phyloP scores from a whole-genome alignment of 2,888 invertebrate species.

The Strigamia transsilvanica region DNA sequence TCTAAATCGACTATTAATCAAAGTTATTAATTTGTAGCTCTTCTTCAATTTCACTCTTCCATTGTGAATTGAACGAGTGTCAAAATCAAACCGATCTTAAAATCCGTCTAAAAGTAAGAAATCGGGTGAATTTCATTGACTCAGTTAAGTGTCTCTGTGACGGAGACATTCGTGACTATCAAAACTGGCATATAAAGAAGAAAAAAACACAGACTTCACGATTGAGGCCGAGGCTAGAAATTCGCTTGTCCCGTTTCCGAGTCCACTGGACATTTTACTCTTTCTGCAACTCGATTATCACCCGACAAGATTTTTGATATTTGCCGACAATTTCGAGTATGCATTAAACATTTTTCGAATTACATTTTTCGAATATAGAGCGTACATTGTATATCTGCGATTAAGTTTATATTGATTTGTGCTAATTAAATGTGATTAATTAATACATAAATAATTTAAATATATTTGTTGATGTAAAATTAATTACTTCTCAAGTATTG shows the following conservation, averaged over 20 bases:
- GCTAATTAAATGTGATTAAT: background rate
- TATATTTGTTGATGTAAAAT: background rate
- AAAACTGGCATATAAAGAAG: background rate
- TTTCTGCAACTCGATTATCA: background rate
- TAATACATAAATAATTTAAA: background rate
- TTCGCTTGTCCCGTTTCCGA: conserved; percentile 5
- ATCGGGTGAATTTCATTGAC: no score
- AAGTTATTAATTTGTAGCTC: no score
- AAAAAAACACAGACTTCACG: background rate
- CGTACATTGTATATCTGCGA: conserved; percentile 44
- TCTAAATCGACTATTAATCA: no score
- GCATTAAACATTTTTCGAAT: conserved; percentile 24
- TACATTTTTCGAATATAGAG: conserved; percentile 27
- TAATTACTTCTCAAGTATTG: background rate
- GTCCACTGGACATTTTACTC: background rate
- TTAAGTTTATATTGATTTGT: conserved; percentile 28
- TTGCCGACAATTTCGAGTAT: conserved; percentile 16
- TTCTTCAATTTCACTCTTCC: no score
- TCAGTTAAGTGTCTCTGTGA: no score
- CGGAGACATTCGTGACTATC: background rate
- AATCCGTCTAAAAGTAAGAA: no score
- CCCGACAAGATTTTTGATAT: background rate
- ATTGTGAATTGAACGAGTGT: no score
- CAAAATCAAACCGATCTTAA: no score
- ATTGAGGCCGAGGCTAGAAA: conserved; percentile 1